Evolutionary conservation across 2,113 vertebrate species (phyloP).

Genomic region (Leucosticte australis): DNA sequence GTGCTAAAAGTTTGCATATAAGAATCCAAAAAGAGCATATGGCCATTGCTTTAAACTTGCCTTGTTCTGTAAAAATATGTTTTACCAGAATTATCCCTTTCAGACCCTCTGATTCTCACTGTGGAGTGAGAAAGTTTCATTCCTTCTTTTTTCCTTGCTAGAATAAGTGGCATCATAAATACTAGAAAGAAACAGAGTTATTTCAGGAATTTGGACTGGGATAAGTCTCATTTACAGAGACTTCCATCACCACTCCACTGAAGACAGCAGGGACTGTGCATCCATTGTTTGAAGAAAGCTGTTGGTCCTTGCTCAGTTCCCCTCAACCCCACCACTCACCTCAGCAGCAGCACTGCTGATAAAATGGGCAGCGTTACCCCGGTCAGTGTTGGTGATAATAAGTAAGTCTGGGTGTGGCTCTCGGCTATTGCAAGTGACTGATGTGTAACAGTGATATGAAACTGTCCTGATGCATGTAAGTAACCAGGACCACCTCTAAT

Average conservation of each 20-base stretch:
- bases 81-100: background rate
- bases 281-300: background rate
- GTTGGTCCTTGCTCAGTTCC: background rate
- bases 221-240: background rate
- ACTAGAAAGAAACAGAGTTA: background rate
- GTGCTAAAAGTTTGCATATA: background rate
- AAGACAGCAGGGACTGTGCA: background rate
- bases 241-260: background rate
- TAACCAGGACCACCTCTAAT: background rate
- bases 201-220: background rate
- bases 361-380: background rate
- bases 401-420: background rate
- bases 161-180: background rate
- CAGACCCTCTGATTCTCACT: background rate
- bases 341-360: background rate
- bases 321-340: background rate
- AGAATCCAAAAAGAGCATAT: background rate
- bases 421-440: background rate
- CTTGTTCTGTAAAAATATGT: background rate
- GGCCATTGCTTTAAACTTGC: background rate
- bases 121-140: background rate
- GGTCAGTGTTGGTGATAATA: accelerated
- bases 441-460: background rate
- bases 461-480: background rate
- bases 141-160: background rate